Evolutionary conservation across 2,888 invertebrate genomes (phyloP).

Genomic region (Tetranychus piercei): DNA sequence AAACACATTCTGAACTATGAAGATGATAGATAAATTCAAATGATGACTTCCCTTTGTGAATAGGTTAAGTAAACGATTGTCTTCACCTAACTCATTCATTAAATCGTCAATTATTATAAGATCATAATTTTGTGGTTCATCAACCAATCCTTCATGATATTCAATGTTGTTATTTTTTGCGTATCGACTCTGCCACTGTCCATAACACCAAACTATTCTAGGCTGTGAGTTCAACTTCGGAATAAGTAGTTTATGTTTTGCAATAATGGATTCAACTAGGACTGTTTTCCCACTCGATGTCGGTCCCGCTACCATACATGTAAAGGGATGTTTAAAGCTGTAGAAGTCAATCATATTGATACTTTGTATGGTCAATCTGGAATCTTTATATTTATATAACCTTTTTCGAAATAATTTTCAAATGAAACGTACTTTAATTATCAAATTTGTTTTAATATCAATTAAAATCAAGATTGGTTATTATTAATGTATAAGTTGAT

Average conservation of each 20-base stretch:
- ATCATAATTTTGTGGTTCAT: background rate
- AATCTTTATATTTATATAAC: background rate
- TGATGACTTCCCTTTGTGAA: slow-evolving; percentile 21
- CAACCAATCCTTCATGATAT: background rate
- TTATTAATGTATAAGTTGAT: too few relatives aligned
- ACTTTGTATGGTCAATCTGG: too few relatives aligned
- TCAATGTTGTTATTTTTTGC: background rate
- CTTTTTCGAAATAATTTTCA: background rate
- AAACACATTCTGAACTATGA: slow-evolving; percentile 20
- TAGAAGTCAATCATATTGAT: background rate
- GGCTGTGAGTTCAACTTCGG: background rate
- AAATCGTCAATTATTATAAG: slow-evolving; percentile 16
- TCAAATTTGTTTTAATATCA: background rate
- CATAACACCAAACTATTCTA: slow-evolving; percentile 13
- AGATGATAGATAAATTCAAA: slow-evolving; percentile 18
- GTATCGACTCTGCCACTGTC: slow-evolving; percentile 12
- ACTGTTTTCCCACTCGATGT: slow-evolving; percentile 18
- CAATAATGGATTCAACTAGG: slow-evolving; percentile 5
- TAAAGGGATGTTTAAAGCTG: slow-evolving; percentile 14
- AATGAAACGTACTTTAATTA: too few relatives aligned
- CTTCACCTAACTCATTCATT: slow-evolving; percentile 12
- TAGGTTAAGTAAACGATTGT: slow-evolving; percentile 8
- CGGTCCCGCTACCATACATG: slow-evolving; percentile 14
- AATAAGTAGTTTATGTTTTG: background rate
- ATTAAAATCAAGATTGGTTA: too few relatives aligned